Conservation (phyloP, 1,140 invertebrate genomes). For the Halesus radiatus region DNA sequence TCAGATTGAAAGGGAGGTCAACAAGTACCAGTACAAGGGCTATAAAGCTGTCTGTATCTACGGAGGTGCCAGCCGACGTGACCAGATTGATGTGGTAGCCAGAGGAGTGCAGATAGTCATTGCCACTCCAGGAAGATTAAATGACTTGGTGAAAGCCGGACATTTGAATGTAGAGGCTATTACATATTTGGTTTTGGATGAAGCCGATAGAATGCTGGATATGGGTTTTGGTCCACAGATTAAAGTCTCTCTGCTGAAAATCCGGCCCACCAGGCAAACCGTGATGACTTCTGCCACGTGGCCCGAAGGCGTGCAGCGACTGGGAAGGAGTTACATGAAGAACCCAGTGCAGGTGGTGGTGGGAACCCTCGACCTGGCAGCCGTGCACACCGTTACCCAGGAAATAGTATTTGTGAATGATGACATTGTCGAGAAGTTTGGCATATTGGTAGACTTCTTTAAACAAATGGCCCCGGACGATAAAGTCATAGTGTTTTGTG, state of each 20-base stretch:
- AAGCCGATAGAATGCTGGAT: slow-evolving; percentile 90
- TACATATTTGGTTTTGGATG: slow-evolving; percentile 93
- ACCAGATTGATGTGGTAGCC: slow-evolving; percentile 80
- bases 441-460: slow-evolving; percentile 72
- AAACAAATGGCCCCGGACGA: slow-evolving; percentile 77
- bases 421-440: slow-evolving; percentile 66
- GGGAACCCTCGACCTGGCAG: slow-evolving; percentile 87
- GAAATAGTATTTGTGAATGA: slow-evolving; percentile 80
- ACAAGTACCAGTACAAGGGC: slow-evolving; percentile 86
- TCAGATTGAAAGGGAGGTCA: slow-evolving; percentile 91
- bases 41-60: slow-evolving; percentile 91
- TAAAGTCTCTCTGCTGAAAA: slow-evolving; percentile 82
- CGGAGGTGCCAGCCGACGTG: slow-evolving; percentile 83
- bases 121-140: slow-evolving; percentile 90
- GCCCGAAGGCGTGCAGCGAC: slow-evolving; percentile 84
- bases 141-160: slow-evolving; percentile 80
- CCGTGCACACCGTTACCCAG: slow-evolving; percentile 87
- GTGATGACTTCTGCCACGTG: slow-evolving; percentile 93
- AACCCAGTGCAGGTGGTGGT: slow-evolving; percentile 92
- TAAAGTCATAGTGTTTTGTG: slow-evolving; percentile 91
- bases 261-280: slow-evolving; percentile 85
- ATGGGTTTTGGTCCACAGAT: slow-evolving; percentile 93
- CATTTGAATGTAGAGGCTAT: slow-evolving; percentile 80
- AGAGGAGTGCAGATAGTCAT: slow-evolving; percentile 90
- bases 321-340: slow-evolving; percentile 88